Conservation (phyloP, 2,888 invertebrate genomes). For the Xanthorhoe spadicearia region DNA sequence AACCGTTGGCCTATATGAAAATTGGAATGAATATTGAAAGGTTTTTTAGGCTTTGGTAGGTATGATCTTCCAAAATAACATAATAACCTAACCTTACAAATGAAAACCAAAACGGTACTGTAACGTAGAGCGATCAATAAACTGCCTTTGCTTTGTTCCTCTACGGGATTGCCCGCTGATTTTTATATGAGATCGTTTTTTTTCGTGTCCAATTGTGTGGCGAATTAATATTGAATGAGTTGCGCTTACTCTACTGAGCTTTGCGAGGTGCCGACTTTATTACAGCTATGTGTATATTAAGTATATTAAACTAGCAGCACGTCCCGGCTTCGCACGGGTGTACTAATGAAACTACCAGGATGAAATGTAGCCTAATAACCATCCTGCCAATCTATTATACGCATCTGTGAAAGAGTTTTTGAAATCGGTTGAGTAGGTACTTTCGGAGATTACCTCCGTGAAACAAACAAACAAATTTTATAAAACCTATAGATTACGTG, state of each 20-base stretch:
- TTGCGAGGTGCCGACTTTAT: constrained; percentile 22
- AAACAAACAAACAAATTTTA: constrained; percentile 5
- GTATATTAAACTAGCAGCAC: no score
- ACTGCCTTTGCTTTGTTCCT: constrained; percentile 5
- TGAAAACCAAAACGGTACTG: neutral
- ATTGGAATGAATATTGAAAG: no score
- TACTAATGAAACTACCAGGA: no score
- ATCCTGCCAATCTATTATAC: no score
- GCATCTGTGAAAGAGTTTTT: no score
- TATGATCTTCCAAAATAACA: neutral
- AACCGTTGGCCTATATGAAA: no score
- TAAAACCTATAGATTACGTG: neutral
- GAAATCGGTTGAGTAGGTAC: no score
- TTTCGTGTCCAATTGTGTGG: constrained; percentile 45
- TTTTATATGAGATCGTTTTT: constrained; percentile 42
- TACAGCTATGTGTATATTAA: constrained; percentile 9
- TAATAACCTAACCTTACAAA: neutral
- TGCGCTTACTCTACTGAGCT: constrained; percentile 31
- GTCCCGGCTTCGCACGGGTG: no score
- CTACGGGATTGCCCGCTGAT: constrained; percentile 19
- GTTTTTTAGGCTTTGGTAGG: no score
- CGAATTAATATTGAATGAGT: constrained; percentile 46
- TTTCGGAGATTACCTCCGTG: no score
- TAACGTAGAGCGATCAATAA: neutral
- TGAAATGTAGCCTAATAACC: no score